Percentiles rank a stretch among this genome's conserved stretches.
Evolutionary conservation across 2,888 invertebrate species (phyloP).

Genomic region (Venusia cambrica): DNA sequence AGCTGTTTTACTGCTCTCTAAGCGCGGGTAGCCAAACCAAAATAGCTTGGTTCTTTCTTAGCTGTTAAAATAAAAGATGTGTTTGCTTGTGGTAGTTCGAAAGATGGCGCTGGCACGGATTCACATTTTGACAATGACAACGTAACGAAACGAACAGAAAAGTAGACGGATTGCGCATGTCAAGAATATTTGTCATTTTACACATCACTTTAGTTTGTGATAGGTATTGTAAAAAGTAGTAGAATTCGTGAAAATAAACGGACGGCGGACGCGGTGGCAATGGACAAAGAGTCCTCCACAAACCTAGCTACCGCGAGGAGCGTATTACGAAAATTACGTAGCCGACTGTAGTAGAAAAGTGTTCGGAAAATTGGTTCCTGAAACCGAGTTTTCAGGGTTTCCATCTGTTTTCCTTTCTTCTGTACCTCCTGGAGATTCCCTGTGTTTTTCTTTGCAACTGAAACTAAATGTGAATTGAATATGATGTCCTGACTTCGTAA

Average conservation of each 20-base stretch:
- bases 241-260: conserved; percentile 62
- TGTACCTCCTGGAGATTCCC: conserved; percentile 30
- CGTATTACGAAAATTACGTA: conserved; percentile 41
- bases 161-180: conserved; percentile 68
- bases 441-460: conserved; percentile 45
- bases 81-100: no score
- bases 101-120: no score
- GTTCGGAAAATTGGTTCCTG: conserved; percentile 39
- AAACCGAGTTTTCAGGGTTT: conserved; percentile 45
- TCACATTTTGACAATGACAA: no score
- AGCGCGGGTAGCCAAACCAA: no score
- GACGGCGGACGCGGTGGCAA: conserved; percentile 52
- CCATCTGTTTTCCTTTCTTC: conserved; percentile 45
- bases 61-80: no score
- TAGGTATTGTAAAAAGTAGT: conserved; percentile 62
- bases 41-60: no score
- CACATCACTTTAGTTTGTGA: conserved; percentile 72
- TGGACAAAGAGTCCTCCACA: conserved; percentile 51
- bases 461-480: conserved; percentile 53
- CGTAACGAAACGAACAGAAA: conserved; percentile 24
- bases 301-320: conserved; percentile 48
- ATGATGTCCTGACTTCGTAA: conserved; percentile 43
- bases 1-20: no score
- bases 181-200: conserved; percentile 71
- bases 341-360: conserved; percentile 40